Conservation (phyloP, 2,888 invertebrate genomes). For the Caenorhabditis sp. region DNA sequence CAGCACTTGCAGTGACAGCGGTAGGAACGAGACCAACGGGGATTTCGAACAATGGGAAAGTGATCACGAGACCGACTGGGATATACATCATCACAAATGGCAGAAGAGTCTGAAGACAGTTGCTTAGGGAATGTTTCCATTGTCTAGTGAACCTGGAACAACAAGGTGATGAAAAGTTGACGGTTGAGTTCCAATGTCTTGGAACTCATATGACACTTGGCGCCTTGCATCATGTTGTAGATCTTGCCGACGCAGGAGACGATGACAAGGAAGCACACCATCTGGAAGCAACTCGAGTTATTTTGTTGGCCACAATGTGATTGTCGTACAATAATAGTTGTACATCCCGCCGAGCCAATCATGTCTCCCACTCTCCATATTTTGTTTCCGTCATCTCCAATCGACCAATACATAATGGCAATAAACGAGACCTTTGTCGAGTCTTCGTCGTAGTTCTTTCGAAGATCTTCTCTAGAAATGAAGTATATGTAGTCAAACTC, state of each 20-base stretch:
- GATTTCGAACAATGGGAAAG: conserved; percentile 36
- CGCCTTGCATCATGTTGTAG: conserved; percentile 22
- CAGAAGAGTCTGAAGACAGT: conserved; percentile 36
- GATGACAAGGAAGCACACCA: conserved; percentile 39
- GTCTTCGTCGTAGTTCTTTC: conserved; percentile 24
- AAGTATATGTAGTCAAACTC: background rate
- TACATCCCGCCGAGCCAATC: conserved; percentile 23
- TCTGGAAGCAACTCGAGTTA: conserved; percentile 4
- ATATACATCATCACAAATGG: conserved; percentile 53
- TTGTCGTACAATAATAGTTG: conserved; percentile 15
- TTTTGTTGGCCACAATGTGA: background rate
- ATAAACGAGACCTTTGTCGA: conserved; percentile 29
- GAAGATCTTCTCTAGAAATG: conserved; percentile 21
- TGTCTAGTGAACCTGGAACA: conserved; percentile 18
- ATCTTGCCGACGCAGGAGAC: conserved; percentile 29
- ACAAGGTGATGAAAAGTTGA: conserved; percentile 41
- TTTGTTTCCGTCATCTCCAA: background rate
- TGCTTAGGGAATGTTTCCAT: background rate
- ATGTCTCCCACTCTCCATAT: conserved; percentile 18
- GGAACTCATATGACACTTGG: conserved; percentile 17
- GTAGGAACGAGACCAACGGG: conserved; percentile 27
- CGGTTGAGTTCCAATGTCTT: conserved; percentile 41
- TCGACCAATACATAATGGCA: conserved; percentile 38
- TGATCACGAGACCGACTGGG: conserved; percentile 36
- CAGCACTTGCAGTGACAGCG: conserved; percentile 11